These are phyloP conservation scores for Cyprinella venusta DNA, from an alignment of 2,797 vertebrate species.

Conservation along the genomic window DNA sequence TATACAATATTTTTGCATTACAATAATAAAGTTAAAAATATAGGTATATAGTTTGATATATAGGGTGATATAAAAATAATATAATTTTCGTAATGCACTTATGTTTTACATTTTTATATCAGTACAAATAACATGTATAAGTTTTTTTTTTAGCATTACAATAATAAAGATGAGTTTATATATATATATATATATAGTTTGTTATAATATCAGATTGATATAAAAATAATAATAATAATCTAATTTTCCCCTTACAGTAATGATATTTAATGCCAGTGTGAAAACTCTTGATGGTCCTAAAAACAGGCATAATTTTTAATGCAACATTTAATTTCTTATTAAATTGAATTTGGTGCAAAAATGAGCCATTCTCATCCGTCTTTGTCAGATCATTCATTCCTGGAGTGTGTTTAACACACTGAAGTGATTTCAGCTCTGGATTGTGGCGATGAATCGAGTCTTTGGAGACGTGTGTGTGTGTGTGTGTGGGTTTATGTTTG, in stretches of 20 bases:
- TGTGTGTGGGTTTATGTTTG: neutral
- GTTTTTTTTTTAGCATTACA: neutral
- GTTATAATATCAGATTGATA: neutral
- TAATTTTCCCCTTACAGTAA: neutral
- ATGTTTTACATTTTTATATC: neutral
- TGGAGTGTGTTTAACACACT: too few species aligned
- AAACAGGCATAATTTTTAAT: neutral
- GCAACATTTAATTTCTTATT: neutral
- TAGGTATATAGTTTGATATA: neutral
- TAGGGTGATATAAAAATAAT: too few species aligned
- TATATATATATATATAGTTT: neutral
- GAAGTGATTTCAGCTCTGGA: neutral
- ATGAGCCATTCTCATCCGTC: neutral
- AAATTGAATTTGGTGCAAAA: neutral
- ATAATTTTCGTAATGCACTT: neutral
- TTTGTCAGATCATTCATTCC: neutral
- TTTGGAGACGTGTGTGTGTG: neutral
- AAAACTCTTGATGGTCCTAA: conserved; percentile 1
- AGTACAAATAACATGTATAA: neutral
- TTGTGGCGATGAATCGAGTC: neutral
- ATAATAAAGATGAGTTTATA: neutral
- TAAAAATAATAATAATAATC: neutral
- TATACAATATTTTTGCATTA: neutral
- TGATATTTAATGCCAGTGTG: neutral
- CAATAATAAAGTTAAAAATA: neutral